These are phyloP conservation scores for Anguilla marmorata DNA, from an alignment of 2,797 vertebrate species.

Conservation along the genomic window DNA sequence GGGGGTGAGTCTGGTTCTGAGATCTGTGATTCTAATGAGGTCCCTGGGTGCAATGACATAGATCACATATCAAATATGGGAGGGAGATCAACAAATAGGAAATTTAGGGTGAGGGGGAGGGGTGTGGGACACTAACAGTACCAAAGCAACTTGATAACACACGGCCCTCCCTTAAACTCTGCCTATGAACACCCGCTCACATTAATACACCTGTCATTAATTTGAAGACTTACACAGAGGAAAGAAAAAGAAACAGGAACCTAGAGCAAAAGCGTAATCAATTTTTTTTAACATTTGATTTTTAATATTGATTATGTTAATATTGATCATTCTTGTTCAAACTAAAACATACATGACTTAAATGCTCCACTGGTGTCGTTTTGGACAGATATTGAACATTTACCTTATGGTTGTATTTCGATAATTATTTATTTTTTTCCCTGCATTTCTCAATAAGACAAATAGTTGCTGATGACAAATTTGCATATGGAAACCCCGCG, in stretches of 20 bases:
- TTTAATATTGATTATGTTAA: not conserved
- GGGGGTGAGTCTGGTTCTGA: not conserved
- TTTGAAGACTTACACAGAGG: no score
- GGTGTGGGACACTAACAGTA: no score
- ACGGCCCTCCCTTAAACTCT: no score
- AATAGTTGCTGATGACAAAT: not conserved
- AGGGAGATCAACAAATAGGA: no score
- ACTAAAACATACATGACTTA: not conserved
- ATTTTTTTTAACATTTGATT: not conserved
- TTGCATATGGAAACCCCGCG: not conserved
- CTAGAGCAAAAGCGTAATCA: no score
- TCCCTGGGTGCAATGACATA: not conserved
- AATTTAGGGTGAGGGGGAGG: no score
- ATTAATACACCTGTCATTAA: no score
- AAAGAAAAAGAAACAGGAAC: no score
- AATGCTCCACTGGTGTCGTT: not conserved
- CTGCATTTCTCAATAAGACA: not conserved
- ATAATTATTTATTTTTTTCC: not conserved
- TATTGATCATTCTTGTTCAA: not conserved
- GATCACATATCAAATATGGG: no score
- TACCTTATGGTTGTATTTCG: not conserved
- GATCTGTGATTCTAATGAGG: constrained; percentile 9
- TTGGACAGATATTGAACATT: not conserved
- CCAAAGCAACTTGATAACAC: no score
- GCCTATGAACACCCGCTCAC: no score